phyloP scores from a whole-genome alignment of 2,797 vertebrate genomes.

The Sebastes taczanowskii region DNA sequence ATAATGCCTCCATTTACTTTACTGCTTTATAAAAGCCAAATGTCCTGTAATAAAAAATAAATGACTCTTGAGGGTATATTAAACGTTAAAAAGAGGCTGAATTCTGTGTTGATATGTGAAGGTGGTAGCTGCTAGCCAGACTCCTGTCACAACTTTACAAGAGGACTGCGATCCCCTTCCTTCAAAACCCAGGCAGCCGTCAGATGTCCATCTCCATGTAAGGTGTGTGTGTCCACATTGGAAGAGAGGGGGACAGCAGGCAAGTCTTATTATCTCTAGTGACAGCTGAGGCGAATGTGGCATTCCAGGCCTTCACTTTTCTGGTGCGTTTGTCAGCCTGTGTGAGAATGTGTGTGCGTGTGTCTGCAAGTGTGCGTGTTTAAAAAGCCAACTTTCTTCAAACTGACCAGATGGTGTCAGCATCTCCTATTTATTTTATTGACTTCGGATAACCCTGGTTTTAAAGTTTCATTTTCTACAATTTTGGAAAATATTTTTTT shows the following conservation, averaged over 20 bases:
- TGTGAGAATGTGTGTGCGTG: neutral
- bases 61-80: neutral
- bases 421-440: constrained; percentile 12
- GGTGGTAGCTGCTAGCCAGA: neutral
- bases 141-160: neutral
- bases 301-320: constrained; percentile 17
- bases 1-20: neutral
- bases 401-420: constrained; percentile 40
- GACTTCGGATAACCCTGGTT: neutral
- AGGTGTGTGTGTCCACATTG: neutral
- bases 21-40: neutral
- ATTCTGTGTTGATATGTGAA: neutral
- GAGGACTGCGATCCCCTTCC: neutral
- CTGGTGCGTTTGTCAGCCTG: neutral
- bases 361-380: neutral
- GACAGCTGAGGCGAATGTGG: constrained; percentile 42
- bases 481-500: neutral
- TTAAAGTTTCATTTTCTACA: neutral
- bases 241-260: neutral
- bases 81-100: neutral
- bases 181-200: neutral
- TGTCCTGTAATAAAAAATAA: neutral
- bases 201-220: constrained; percentile 3
- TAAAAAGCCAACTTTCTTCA: neutral
- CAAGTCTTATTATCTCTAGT: constrained; percentile 9